phyloP scores from a whole-genome alignment of 2,888 invertebrate species.

The Phorcus lineatus region DNA sequence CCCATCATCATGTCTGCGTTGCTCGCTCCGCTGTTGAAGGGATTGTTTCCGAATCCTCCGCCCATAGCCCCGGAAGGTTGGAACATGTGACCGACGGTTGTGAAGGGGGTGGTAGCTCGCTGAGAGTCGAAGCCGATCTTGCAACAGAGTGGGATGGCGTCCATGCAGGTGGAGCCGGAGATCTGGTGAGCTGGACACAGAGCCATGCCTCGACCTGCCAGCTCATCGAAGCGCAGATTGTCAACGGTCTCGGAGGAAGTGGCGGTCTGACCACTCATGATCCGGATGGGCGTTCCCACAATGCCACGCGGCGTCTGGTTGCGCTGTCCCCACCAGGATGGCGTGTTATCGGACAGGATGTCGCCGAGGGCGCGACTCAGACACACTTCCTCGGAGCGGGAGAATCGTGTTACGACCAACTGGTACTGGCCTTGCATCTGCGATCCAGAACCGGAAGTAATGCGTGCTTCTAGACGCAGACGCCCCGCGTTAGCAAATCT shows the following conservation, averaged over 20 bases:
- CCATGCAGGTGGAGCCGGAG: background rate
- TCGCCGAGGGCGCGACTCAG: slow-evolving; percentile 17
- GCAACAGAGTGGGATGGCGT: slow-evolving; percentile 20
- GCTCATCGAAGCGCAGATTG: background rate
- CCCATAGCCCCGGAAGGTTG: no score
- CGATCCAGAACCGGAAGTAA: background rate
- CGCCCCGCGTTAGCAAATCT: background rate
- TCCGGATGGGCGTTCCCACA: background rate
- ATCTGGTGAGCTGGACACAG: slow-evolving; percentile 14
- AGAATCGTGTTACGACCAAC: slow-evolving; percentile 1
- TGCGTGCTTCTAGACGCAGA: background rate
- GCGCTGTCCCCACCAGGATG: slow-evolving; percentile 6
- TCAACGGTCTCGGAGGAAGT: slow-evolving; percentile 4
- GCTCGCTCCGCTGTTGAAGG: no score
- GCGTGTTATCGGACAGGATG: slow-evolving; percentile 1
- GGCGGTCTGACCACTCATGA: slow-evolving; percentile 11
- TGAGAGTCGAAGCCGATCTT: slow-evolving; percentile 17
- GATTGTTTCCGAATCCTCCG: no score
- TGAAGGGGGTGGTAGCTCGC: background rate
- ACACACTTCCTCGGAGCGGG: slow-evolving; percentile 20
- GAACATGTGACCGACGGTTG: slow-evolving; percentile 19
- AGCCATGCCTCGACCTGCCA: slow-evolving; percentile 15
- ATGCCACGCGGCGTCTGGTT: slow-evolving; percentile 12
- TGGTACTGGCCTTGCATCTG: slow-evolving; percentile 14
- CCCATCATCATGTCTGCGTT: no score